These are phyloP conservation scores for Drosophila birchii DNA, from an alignment of 2,888 invertebrate genomes.

Conservation along the genomic window DNA sequence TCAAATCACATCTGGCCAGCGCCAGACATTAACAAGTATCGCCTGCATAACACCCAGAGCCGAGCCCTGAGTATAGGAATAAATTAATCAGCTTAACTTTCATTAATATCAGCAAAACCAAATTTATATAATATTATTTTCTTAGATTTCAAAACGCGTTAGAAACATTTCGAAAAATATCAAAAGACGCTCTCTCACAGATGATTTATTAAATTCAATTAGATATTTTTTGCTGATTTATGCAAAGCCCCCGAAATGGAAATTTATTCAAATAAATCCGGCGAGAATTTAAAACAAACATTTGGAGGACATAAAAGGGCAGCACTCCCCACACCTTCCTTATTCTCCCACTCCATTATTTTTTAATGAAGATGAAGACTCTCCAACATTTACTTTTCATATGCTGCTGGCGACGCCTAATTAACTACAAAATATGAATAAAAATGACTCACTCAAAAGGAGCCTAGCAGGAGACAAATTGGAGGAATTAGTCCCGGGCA, in stretches of 20 bases:
- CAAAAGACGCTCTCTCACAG: not conserved
- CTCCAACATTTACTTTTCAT: constrained; percentile 30
- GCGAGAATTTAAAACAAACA: not conserved
- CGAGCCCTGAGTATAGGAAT: too few relatives aligned
- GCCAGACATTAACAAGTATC: constrained; percentile 13
- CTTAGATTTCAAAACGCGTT: not conserved
- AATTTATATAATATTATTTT: not conserved
- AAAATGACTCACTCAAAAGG: constrained; percentile 34
- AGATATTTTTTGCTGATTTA: not conserved
- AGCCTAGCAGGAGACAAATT: constrained; percentile 30
- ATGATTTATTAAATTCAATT: not conserved
- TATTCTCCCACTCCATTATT: constrained; percentile 7
- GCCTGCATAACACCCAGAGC: too few relatives aligned
- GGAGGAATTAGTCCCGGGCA: constrained; percentile 23
- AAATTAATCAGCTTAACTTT: too few relatives aligned
- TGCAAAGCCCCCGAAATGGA: not conserved
- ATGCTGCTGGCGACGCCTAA: constrained; percentile 33
- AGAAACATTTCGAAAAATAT: not conserved
- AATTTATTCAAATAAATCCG: constrained; percentile 1
- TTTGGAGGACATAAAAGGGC: not conserved
- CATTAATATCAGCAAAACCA: too few relatives aligned
- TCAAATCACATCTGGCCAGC: constrained; percentile 60
- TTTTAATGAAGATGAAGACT: constrained; percentile 25
- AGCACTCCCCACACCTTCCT: too few relatives aligned
- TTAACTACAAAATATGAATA: constrained; percentile 50